Base-by-base conservation (phyloP, 2,797 vertebrate genomes). In the Lophura swinhoii region DNA sequence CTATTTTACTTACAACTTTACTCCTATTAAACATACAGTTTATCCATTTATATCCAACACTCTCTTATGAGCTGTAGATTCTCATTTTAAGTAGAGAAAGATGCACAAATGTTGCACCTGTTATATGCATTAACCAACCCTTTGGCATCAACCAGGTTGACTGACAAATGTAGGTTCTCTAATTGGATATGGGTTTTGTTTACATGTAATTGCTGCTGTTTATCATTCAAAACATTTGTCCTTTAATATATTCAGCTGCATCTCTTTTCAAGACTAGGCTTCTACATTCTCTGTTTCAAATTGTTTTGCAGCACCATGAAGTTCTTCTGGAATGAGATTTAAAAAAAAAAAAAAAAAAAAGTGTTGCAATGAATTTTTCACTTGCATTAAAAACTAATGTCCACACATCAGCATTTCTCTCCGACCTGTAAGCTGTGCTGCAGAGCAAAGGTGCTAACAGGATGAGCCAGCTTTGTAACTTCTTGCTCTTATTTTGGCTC, bases 221-320 rank as follows among this genome's bases (percentile, higher is more conserved):
- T 74, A 15, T 87, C 55, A 85, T 75, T 79, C 49, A 96, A 87
- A 94, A 59, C 49, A 56, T 72, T 87, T 82, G 46, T 88, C 24
- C 62, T 77, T 23, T 78, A 79, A 84, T 75, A 80, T 35, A 76
- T 87, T 87, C 66, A 88, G 72, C 74, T 29, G 62, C 3, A 69
- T 66, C 29, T 51, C 23, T 79, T 79, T 71, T 74, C 80, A 82
- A 82, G 35, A 68, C 16, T 60, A n/a, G 33, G 22, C 53, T 71
- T 62, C 48, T 48, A 29, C 12, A 46, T 63, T 56, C 28, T 49
- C 44, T 75, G 33, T 26, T 60, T 8, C 5, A 55, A 26, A 67
- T 63, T 80, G 9, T 8, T 88, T 69, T 70, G 59, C 0, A 1
- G 41, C 5, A 31, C 37, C 9, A 6, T 4, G 15, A 73, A 68